These are phyloP conservation scores for Fabriciana adippe DNA, from an alignment of 2,888 invertebrate species.

Conservation along the genomic window DNA sequence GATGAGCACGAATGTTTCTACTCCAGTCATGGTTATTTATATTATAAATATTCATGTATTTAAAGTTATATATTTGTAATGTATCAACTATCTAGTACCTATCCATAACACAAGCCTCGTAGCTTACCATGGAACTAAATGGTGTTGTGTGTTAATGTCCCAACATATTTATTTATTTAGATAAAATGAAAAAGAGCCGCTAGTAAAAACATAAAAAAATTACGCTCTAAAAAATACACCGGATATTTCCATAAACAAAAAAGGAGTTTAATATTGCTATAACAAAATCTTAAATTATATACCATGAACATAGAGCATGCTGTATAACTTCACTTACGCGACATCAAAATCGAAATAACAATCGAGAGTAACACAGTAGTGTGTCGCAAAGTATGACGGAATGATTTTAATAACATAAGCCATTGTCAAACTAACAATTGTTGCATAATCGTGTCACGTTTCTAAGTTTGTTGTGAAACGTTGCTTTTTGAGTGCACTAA, in stretches of 20 bases:
- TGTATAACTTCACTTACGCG: neutral
- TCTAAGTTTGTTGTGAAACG: conserved; percentile 12
- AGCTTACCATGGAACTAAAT: too few species aligned
- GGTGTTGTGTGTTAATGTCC: too few species aligned
- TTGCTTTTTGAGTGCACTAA: neutral
- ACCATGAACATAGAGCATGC: neutral
- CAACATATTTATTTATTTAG: too few species aligned
- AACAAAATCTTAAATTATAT: neutral
- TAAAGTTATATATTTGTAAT: too few species aligned
- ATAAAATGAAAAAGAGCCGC: too few species aligned
- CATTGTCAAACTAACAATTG: conserved; percentile 47
- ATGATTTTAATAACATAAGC: conserved; percentile 40
- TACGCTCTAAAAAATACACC: neutral
- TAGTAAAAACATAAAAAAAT: too few species aligned
- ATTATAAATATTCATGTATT: too few species aligned
- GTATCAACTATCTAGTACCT: too few species aligned
- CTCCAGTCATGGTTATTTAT: too few species aligned
- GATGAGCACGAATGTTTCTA: too few species aligned
- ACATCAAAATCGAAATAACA: conserved; percentile 17
- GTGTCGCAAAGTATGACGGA: conserved; percentile 42
- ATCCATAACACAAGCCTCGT: too few species aligned
- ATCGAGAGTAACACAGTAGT: conserved; percentile 27
- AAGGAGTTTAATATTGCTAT: neutral
- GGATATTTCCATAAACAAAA: neutral
- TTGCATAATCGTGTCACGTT: conserved; percentile 41